Evolutionary conservation across 2,888 invertebrate species (phyloP).

Genomic region (Drosophila testacea): DNA sequence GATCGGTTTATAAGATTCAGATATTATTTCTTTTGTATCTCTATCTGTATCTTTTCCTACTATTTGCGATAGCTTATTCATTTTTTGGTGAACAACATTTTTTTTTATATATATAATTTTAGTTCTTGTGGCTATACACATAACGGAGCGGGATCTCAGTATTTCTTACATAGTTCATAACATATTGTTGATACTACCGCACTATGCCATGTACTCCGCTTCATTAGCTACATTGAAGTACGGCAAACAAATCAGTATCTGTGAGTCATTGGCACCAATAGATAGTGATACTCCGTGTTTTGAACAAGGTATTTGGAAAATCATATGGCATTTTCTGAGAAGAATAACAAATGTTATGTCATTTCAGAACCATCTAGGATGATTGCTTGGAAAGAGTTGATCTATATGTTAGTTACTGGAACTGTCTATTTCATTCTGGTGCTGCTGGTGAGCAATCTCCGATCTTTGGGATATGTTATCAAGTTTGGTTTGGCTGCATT

Average conservation of each 20-base stretch:
- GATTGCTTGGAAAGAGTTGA: background rate
- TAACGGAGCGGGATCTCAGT: no score
- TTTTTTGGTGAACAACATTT: no score
- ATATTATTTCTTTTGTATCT: no score
- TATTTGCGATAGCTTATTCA: no score
- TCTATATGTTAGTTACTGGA: background rate
- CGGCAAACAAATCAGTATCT: background rate
- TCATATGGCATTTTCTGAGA: no score
- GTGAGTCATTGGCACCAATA: background rate
- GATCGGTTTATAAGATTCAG: no score
- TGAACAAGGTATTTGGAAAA: background rate
- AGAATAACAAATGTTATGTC: background rate
- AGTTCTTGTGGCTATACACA: slow-evolving; percentile 16
- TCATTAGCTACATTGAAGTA: background rate
- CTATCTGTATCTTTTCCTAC: no score
- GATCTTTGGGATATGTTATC: background rate
- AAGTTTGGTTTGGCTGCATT: slow-evolving; percentile 36
- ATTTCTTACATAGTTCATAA: background rate
- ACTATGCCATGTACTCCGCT: slow-evolving; percentile 27
- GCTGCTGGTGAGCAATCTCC: slow-evolving; percentile 4
- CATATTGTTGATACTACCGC: slow-evolving; percentile 29
- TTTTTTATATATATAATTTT: background rate
- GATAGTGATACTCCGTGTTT: no score
- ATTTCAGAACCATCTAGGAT: rapidly evolving
- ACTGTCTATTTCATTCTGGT: slow-evolving; percentile 19